A percentile compares a stretch with the other conserved stretches of the same genome.
phyloP scores from a whole-genome alignment of 1,140 invertebrate genomes.

The Babylonia areolata region DNA sequence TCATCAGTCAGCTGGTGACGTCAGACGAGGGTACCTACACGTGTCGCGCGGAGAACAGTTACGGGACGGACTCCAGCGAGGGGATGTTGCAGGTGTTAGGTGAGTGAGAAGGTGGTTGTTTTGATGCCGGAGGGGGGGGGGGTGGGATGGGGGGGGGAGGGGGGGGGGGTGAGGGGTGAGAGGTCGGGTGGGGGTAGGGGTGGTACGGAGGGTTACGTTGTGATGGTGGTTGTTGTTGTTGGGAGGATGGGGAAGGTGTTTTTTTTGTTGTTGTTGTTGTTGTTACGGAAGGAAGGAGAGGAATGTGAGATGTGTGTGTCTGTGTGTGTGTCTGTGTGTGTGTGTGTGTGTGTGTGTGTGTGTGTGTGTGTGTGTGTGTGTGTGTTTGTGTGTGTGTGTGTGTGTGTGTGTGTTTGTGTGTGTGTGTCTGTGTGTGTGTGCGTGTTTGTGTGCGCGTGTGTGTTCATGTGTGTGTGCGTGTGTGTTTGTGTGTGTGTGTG shows the following conservation, averaged over 20 bases:
- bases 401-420: neutral
- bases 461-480: too few relatives aligned
- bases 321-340: conserved; percentile 2
- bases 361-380: neutral
- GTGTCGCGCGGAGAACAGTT: conserved; percentile 54
- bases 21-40: conserved; percentile 55
- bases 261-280: too few relatives aligned
- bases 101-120: conserved; percentile 30
- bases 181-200: too few relatives aligned
- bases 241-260: too few relatives aligned
- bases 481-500: too few relatives aligned
- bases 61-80: conserved; percentile 48
- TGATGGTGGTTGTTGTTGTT: too few relatives aligned
- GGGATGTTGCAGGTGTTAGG: conserved; percentile 52
- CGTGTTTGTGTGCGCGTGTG: too few relatives aligned
- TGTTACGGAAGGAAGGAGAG: too few relatives aligned
- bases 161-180: neutral
- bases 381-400: neutral
- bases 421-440: neutral
- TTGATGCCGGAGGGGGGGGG: neutral
- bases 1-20: conserved; percentile 48
- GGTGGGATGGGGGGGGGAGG: too few relatives aligned
- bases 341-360: neutral
- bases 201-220: too few relatives aligned
- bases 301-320: too few relatives aligned